Conservation (phyloP, 35 echinoderm and acorn worm species). For the Heliocidaris tuberculata region DNA sequence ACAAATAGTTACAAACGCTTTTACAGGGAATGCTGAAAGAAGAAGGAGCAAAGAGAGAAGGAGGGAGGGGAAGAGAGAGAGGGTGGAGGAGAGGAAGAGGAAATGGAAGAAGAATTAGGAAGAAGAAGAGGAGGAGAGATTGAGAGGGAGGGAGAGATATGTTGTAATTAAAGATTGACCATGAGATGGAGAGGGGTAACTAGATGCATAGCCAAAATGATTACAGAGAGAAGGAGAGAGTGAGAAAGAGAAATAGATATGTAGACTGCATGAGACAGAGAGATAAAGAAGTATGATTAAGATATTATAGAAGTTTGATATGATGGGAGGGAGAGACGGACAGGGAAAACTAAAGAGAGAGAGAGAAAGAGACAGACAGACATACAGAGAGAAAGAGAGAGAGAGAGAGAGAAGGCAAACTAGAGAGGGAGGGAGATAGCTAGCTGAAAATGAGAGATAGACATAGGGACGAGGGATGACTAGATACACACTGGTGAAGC, state of each 20-base stretch:
- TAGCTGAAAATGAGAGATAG: background rate
- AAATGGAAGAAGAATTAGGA: background rate
- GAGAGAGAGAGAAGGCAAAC: background rate
- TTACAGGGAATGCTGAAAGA: background rate
- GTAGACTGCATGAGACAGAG: too few species aligned
- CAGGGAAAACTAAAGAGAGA: background rate
- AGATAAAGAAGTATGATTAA: too few species aligned
- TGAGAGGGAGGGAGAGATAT: background rate
- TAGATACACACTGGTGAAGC: slow-evolving; percentile 1
- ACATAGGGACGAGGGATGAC: background rate
- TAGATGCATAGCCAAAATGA: background rate
- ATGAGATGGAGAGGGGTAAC: background rate
- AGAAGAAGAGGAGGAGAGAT: background rate
- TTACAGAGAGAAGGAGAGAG: background rate
- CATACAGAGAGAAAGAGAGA: background rate
- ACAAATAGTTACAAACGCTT: background rate
- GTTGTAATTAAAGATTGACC: background rate
- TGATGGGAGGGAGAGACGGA: background rate
- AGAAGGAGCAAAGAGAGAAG: background rate
- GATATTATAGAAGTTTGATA: background rate
- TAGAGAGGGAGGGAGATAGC: background rate
- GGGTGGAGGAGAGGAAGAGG: background rate
- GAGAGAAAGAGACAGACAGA: too few species aligned
- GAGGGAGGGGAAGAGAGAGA: background rate
- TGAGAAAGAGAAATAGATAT: background rate